Base-by-base conservation (phyloP, 23 tunicate genomes). In the Halocynthia aurantium region DNA sequence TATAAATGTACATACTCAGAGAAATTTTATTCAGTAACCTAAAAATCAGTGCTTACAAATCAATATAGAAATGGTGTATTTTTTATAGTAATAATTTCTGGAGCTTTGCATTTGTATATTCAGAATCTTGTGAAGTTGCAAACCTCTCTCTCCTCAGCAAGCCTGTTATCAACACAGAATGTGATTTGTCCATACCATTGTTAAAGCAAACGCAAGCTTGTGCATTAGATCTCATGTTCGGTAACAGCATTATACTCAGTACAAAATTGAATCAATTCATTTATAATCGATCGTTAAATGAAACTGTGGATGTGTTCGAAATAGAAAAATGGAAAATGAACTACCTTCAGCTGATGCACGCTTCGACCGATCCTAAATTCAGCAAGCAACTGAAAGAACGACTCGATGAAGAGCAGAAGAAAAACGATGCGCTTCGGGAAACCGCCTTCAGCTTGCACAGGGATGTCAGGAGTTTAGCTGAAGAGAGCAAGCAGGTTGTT, bases 301-400 rank as follows among this genome's bases (percentile, higher is more conserved):
- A 51, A 11, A 11, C 10, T 44, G 13, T 15, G 67, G 1, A 10
- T 8, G 8, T 21, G 61, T 49, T 73, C 6, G 55, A 61, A 58
- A 9, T 60, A 89, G 96, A 89, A 74, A 83, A 83, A 52, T 89
- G 96, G 96, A 83, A 84, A 53, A 81, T 84, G 96, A 71, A 83
- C 67, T 63, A 80, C 15, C 63, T 83, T 61, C 77, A 83, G 50
- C 70, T 89, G 67, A 80, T 83, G 88, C 86, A 87, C 60, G 85
- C 75, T 60, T 80, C 96, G 7, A 76, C 74, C 5, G 76, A 69
- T 31, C 76, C 76, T 52, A 80, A 65, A 49, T 89, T 89, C 63
- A 40, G 67, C 54, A 55, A 80, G 20, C 84, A 76, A 62, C 78
- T 89, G 57, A 80, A 84, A 56, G 64, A 72, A 57, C 85, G 81